Percentiles rank a stretch among this genome's conserved stretches.
phyloP scores from a whole-genome alignment of 2,888 invertebrate genomes.

The Sclerodermus sp. region DNA sequence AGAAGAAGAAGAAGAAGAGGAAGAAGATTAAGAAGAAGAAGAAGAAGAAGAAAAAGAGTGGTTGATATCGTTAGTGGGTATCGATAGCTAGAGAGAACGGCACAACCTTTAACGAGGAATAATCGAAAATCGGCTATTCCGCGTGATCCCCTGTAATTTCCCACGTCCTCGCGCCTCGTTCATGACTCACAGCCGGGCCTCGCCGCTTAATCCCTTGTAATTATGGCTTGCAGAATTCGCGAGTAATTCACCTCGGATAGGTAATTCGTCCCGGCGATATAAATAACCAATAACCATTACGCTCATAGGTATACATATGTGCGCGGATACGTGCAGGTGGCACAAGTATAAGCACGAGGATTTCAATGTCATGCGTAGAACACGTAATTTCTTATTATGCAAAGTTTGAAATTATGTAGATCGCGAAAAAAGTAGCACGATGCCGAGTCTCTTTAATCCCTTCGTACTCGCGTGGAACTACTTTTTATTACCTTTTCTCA shows the following conservation, averaged over 20 bases:
- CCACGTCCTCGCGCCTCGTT: slow-evolving; percentile 18
- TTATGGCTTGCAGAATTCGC: slow-evolving; percentile 24
- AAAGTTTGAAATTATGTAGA: no score
- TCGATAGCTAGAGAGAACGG: no score
- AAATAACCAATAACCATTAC: slow-evolving; percentile 38
- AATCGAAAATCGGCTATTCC: slow-evolving; percentile 19
- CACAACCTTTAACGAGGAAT: slow-evolving; percentile 17
- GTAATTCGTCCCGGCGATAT: slow-evolving; percentile 22
- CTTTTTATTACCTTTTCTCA: no score
- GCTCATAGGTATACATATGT: background rate
- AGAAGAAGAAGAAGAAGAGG: no score
- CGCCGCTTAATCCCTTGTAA: slow-evolving; percentile 22
- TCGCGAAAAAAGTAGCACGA: no score
- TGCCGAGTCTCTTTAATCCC: no score
- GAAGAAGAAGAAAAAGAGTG: no score
- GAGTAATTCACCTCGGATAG: slow-evolving; percentile 26
- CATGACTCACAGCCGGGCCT: slow-evolving; percentile 14
- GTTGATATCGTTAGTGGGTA: no score
- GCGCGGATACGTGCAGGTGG: background rate
- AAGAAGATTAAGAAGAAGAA: no score
- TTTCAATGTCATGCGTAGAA: slow-evolving; percentile 11
- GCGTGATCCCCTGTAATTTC: slow-evolving; percentile 19
- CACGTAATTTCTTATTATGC: slow-evolving; percentile 45
- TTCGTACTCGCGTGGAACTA: no score
- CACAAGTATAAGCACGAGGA: slow-evolving; percentile 5